These are phyloP conservation scores for Marasmarcha lunaedactyla DNA, from an alignment of 2,888 invertebrate genomes.

Conservation along the genomic window DNA sequence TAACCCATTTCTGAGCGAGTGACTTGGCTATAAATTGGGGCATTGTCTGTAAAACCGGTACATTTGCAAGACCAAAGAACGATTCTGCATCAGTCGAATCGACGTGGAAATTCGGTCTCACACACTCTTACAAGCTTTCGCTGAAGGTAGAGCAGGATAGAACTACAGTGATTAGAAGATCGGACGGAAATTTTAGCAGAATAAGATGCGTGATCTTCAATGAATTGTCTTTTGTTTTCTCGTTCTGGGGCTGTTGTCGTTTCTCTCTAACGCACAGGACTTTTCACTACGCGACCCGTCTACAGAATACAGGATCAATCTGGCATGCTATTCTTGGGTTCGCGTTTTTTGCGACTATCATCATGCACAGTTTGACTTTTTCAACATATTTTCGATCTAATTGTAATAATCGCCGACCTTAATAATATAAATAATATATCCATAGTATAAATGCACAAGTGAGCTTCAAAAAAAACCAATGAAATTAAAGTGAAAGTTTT, in stretches of 20 bases:
- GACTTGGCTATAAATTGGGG: slow-evolving; percentile 70
- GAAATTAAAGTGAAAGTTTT: too few relatives aligned
- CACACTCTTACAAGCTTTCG: slow-evolving; percentile 15
- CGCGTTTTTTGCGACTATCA: slow-evolving; percentile 18
- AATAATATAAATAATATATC: too few relatives aligned
- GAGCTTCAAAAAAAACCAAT: too few relatives aligned
- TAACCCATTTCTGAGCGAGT: slow-evolving; percentile 40
- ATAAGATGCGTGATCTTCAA: slow-evolving; percentile 53
- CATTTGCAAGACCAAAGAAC: slow-evolving; percentile 46
- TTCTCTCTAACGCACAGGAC: slow-evolving; percentile 46
- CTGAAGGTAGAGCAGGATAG: slow-evolving; percentile 27
- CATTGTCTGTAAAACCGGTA: slow-evolving; percentile 69
- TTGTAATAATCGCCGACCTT: too few relatives aligned
- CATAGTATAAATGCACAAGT: too few relatives aligned
- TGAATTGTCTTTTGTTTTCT: slow-evolving; percentile 57
- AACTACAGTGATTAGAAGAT: slow-evolving; percentile 40
- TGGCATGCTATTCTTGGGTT: slow-evolving; percentile 37
- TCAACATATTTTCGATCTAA: too few relatives aligned
- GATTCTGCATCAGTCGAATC: slow-evolving; percentile 44
- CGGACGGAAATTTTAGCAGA: slow-evolving; percentile 38
- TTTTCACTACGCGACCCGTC: slow-evolving; percentile 45
- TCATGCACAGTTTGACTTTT: too few relatives aligned
- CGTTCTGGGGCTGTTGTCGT: slow-evolving; percentile 39
- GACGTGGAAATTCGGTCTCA: slow-evolving; percentile 21
- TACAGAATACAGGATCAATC: slow-evolving; percentile 59